Conservation (phyloP, 2,113 vertebrate species). For the Tachysurus fulvidraco region DNA sequence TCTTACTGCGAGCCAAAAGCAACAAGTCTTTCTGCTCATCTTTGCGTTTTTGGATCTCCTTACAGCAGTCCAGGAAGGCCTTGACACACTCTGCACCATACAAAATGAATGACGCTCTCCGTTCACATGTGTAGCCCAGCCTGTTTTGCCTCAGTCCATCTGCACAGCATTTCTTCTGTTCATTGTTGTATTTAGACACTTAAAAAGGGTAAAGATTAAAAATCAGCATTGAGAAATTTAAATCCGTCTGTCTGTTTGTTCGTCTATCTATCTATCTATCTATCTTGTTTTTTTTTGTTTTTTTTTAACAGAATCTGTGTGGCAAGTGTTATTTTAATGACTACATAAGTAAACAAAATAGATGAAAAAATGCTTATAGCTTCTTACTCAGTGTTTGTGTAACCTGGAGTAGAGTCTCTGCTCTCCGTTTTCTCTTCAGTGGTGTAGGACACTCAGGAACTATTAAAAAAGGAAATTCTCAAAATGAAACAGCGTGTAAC, state of each 20-base stretch:
- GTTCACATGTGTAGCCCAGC: slow-evolving; percentile 70
- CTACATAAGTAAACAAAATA: background rate
- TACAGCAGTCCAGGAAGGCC: slow-evolving; percentile 58
- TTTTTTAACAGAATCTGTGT: too few relatives aligned
- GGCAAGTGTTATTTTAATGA: background rate
- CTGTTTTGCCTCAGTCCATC: slow-evolving; percentile 75
- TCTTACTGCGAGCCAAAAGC: slow-evolving; percentile 47
- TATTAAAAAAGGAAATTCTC: slow-evolving; percentile 14
- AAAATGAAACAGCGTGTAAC: background rate
- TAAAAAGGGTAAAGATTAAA: background rate
- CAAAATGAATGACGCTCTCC: slow-evolving; percentile 61
- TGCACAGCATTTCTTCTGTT: slow-evolving; percentile 69
- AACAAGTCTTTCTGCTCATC: background rate
- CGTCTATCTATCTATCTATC: too few relatives aligned
- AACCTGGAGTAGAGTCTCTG: slow-evolving; percentile 52
- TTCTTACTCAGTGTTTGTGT: slow-evolving; percentile 54
- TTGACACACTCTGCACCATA: slow-evolving; percentile 26
- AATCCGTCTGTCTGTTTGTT: too few relatives aligned
- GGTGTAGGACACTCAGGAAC: slow-evolving; percentile 55
- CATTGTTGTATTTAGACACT: slow-evolving; percentile 64
- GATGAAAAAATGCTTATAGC: background rate
- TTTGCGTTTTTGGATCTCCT: slow-evolving; percentile 16
- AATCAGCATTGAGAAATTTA: too few relatives aligned
- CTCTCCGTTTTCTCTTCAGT: slow-evolving; percentile 47
- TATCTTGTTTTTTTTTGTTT: too few relatives aligned